phyloP scores from a whole-genome alignment of 2,888 invertebrate species.

The Prosapia bicincta region DNA sequence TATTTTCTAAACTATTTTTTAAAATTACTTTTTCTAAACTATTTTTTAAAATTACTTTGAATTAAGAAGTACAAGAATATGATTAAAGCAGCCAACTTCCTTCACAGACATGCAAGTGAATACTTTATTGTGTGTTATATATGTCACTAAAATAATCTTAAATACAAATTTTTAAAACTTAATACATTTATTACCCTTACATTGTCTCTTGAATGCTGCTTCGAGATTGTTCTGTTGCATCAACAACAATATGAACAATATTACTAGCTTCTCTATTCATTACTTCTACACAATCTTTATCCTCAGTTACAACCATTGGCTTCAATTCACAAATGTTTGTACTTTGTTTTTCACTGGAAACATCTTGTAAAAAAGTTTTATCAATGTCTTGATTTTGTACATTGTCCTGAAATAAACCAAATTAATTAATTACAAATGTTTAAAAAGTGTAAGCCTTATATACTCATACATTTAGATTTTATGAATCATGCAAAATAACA shows the following conservation, averaged over 20 bases:
- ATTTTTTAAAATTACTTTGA: too few species aligned
- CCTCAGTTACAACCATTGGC: background rate
- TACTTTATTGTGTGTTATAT: too few species aligned
- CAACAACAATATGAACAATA: constrained; percentile 10
- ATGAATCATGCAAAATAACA: too few species aligned
- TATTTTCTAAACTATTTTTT: too few species aligned
- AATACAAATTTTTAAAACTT: background rate
- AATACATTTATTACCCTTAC: background rate
- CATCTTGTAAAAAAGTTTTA: background rate
- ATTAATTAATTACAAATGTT: too few species aligned
- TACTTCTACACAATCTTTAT: background rate
- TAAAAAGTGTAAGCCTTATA: too few species aligned
- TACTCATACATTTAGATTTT: too few species aligned
- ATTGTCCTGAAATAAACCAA: background rate
- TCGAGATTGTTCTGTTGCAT: background rate
- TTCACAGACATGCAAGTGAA: too few species aligned
- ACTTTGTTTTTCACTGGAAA: background rate
- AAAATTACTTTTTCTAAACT: too few species aligned
- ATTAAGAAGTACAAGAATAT: too few species aligned
- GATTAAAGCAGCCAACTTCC: too few species aligned
- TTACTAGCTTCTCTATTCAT: background rate
- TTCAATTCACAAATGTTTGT: background rate
- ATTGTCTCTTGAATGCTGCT: background rate
- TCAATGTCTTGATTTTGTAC: background rate
- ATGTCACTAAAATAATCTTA: too few species aligned